Evolutionary conservation across 2,888 invertebrate genomes (phyloP).

Genomic region (Ennomos fuscantarius): DNA sequence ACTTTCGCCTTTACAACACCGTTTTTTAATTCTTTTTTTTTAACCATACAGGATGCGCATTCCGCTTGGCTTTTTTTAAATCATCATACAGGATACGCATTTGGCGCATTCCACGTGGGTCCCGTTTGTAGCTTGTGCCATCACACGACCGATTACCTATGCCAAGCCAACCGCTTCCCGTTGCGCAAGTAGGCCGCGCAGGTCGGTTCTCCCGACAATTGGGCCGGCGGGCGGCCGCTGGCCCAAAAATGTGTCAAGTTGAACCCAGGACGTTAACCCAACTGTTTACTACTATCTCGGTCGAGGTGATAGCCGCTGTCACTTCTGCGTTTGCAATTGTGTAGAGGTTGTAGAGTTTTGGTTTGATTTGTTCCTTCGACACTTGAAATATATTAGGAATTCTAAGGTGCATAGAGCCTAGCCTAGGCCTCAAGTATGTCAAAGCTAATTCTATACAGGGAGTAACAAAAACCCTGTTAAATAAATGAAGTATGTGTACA

Average conservation of each 20-base stretch:
- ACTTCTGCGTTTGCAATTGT: conserved; percentile 22
- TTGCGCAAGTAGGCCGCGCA: conserved; percentile 71
- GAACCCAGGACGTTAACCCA: conserved; percentile 78
- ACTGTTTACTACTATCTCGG: conserved; percentile 68
- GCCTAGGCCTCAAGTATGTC: background rate
- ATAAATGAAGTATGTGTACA: too few species aligned
- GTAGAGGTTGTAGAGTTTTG: background rate
- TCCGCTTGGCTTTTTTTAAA: conserved; percentile 9
- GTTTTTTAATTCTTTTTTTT: conserved; percentile 9
- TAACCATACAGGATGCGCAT: conserved; percentile 30
- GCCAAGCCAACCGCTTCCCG: conserved; percentile 65
- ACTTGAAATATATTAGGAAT: background rate
- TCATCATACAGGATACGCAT: conserved; percentile 17
- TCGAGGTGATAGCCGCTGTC: conserved; percentile 38
- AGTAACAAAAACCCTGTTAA: too few species aligned
- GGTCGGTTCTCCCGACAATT: conserved; percentile 78
- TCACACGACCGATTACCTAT: too few species aligned
- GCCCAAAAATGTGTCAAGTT: conserved; percentile 84
- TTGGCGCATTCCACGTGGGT: conserved; percentile 12
- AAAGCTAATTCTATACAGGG: too few species aligned
- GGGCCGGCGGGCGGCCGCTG: conserved; percentile 52
- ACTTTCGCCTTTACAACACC: conserved; percentile 15
- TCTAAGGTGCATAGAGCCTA: conserved; percentile 1
- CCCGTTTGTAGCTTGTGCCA: conserved; percentile 23
- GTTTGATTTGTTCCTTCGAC: background rate